Base-by-base conservation (phyloP, 1,140 invertebrate genomes). In the Daktulosphaira vitifoliae region DNA sequence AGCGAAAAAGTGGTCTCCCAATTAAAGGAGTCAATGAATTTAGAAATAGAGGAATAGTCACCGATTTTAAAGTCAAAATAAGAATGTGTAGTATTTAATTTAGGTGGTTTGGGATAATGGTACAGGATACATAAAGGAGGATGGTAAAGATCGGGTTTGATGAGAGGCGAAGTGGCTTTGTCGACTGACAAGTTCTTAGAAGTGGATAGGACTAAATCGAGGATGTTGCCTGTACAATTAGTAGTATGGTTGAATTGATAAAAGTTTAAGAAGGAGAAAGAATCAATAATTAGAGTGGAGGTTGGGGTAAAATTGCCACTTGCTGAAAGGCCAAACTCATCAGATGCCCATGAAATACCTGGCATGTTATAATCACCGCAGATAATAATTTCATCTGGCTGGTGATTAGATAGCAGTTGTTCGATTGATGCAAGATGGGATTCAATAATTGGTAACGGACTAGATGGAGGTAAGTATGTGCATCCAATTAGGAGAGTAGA, bases 231-330 rank as follows among this genome's bases (percentile, higher is more conserved):
- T 13, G n/a, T 16, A 33, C 50, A 29, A n/a, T 52, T 52, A 4
- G 1, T 1, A 5, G 1, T 37, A 37, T 52, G 15, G n/a, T 52
- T 52, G 8, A 52, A 16, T 4, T 52, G 50, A 3, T 29, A 52
- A 11, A 52, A 52, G 26, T 52, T 37, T 52, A 37, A 13, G 13
- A 33, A 52, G n/a, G 26, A 52, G 9, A 52, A 52, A 20, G 23
- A 33, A 51, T 33, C 26, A 22, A 33, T 18, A 33, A 33, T 51
- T 8, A 51, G 26, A 13, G 26, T 7, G 9, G 25, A 51, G 13
- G 50, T 3, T 8, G 26, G 23, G n/a, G n/a, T n/a, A n/a, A n/a
- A n/a, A n/a, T n/a, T n/a, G n/a, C n/a, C n/a, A n/a, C n/a, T n/a
- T n/a, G n/a, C n/a, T n/a, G n/a, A n/a, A n/a, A n/a, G n/a, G n/a